Base-by-base conservation (phyloP, 2,113 vertebrate species). In the Anolis carolinensis region DNA sequence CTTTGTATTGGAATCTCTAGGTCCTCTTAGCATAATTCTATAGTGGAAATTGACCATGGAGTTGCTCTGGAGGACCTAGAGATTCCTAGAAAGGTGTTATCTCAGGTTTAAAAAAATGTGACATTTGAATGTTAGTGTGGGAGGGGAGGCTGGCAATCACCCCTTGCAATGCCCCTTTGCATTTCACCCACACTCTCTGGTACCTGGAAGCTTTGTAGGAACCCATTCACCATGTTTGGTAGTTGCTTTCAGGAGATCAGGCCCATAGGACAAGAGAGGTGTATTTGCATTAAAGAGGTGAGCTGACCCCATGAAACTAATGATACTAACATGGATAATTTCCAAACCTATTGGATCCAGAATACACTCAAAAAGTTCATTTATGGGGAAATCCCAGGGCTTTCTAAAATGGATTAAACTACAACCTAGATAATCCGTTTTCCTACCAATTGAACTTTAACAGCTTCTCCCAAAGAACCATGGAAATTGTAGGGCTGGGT, bases 181-280 rank as follows among this genome's bases (percentile, higher is more conserved):
- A 89, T 92, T 91, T 92, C 91, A 92, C 89, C 84, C 89, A 92
- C 62, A 52, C 93, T 91, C 86, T 90, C 93, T 95, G 94, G 93
- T 94, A 91, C 92, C 95, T 95, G 95, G 95, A 95, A 95, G 94
- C 91, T 81, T 80, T 32, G 87, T 91, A 92, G 89, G 65, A 77
- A 91, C 3, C 59, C 89, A 80, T 83, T 84, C 1, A 7, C 88
- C 87, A n/a, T 25, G 34, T 81, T 73, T 79, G 67, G 11, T 48
- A 48, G 3, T 52, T 86, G 71, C 89, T 34, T 55, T 74, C 65
- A 16, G 50, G 68, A 55, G 76, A 36, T 13, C n/a, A 55, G 86
- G 62, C 48, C 87, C 14, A 1, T 55, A 25, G 73, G 75, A 52
- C 32, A 77, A 20, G 79, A 81, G 71, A 89, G 92, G 89, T 79